Percentiles rank a stretch among this genome's conserved stretches.
These are phyloP conservation scores for Amphipoea oculea DNA, from an alignment of 2,888 invertebrate genomes.

Conservation along the genomic window DNA sequence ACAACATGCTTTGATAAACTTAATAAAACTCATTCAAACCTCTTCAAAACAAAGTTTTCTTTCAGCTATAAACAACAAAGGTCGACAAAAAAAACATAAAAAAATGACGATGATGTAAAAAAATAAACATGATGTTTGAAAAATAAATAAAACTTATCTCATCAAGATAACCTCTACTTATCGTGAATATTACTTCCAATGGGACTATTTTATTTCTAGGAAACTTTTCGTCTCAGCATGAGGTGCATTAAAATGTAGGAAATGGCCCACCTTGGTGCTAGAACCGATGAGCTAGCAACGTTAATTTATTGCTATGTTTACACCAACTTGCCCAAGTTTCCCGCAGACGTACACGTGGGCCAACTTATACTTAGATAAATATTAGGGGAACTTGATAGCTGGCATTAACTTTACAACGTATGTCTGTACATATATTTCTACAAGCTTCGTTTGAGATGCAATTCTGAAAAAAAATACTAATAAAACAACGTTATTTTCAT, in stretches of 20 bases:
- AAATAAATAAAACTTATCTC: background rate
- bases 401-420: conserved; percentile 11
- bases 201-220: background rate
- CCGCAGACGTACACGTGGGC: conserved; percentile 34
- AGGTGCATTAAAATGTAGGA: conserved; percentile 55
- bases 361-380: conserved; percentile 47
- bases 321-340: conserved; percentile 46
- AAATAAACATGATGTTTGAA: too few relatives aligned
- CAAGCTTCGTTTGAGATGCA: conserved; percentile 11
- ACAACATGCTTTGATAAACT: background rate
- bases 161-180: conserved; percentile 8
- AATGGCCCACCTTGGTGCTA: conserved; percentile 48
- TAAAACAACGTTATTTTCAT: conserved; percentile 38
- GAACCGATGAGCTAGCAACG: conserved; percentile 46
- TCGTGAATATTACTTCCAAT: conserved; percentile 8
- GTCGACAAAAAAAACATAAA: background rate
- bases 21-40: background rate
- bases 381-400: conserved; percentile 16
- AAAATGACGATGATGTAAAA: too few relatives aligned
- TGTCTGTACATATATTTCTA: background rate
- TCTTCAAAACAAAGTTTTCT: background rate
- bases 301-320: conserved; percentile 66
- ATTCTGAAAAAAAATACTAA: conserved; percentile 9
- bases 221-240: conserved; percentile 51
- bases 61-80: background rate